Percentiles rank a stretch among this genome's conserved stretches.
Evolutionary conservation across 2,797 vertebrate genomes (phyloP).

Genomic region (Acropternis orthonyx): DNA sequence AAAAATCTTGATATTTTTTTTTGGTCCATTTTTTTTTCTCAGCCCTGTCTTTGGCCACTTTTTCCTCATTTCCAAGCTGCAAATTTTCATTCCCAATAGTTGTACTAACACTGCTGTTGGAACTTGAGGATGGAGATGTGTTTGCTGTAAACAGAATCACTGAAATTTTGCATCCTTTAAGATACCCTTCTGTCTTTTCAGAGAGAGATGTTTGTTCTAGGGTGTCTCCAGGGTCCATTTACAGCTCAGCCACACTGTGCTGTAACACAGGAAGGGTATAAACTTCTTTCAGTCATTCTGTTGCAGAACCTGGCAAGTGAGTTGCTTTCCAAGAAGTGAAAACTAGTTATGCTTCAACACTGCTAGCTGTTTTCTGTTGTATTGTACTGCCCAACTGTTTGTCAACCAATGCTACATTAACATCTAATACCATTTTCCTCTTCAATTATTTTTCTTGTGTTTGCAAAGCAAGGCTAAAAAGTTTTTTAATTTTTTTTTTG

Average conservation of each 20-base stretch:
- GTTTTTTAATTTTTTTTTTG: not conserved
- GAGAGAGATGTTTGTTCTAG: not conserved
- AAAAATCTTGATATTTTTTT: not conserved
- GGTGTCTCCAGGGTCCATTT: not conserved
- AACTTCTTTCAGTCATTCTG: not conserved
- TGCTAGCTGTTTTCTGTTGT: not conserved
- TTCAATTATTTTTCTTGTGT: not conserved
- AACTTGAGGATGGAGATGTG: not conserved
- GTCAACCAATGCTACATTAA: not conserved
- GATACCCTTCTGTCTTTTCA: not conserved
- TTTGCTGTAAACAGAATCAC: not conserved
- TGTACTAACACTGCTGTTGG: not conserved
- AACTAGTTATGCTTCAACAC: not conserved
- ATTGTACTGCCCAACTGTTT: not conserved
- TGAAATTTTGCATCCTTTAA: not conserved
- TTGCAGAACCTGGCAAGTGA: not conserved
- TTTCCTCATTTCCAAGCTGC: not conserved
- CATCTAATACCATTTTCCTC: not conserved
- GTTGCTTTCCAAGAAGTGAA: not conserved
- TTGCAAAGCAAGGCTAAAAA: not conserved
- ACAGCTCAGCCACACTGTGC: not conserved
- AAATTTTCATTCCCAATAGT: not conserved
- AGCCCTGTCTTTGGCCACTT: not conserved
- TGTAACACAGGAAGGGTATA: not conserved
- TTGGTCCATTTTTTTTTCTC: fast-evolving